These are phyloP conservation scores for Corythucha ciliata DNA, from an alignment of 2,888 invertebrate species.

Conservation along the genomic window DNA sequence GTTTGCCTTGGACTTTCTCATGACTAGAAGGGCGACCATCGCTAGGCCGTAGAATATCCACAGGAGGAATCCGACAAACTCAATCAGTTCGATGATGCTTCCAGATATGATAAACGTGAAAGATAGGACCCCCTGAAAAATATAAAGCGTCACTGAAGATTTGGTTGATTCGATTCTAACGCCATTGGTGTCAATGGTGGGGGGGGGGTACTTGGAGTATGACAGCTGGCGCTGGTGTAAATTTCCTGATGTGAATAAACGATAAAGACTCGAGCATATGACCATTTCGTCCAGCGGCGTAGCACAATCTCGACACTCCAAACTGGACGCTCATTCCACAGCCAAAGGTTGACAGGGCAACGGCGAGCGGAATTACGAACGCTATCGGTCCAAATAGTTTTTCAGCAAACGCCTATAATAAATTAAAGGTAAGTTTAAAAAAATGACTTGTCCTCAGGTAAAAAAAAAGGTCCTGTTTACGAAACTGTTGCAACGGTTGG, in stretches of 20 bases:
- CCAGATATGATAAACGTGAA: conserved; percentile 61
- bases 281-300: conserved; percentile 69
- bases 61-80: conserved; percentile 76
- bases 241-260: conserved; percentile 60
- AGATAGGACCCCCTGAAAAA: conserved; percentile 54
- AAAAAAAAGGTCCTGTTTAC: conserved; percentile 40
- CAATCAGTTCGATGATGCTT: conserved; percentile 65
- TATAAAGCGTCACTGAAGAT: too few species aligned
- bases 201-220: conserved; percentile 63
- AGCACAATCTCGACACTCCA: conserved; percentile 68
- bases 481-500: conserved; percentile 76
- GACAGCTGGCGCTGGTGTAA: conserved; percentile 74
- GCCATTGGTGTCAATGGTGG: too few species aligned
- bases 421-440: too few species aligned
- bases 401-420: conserved; percentile 51
- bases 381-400: conserved; percentile 55
- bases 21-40: conserved; percentile 65
- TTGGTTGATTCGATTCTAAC: too few species aligned
- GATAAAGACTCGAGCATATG: conserved; percentile 71
- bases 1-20: conserved; percentile 59
- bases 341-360: conserved; percentile 67
- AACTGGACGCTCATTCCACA: conserved; percentile 70
- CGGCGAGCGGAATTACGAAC: conserved; percentile 63
- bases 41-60: conserved; percentile 81
- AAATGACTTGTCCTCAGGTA: too few species aligned